Evolutionary conservation across 2,797 vertebrate genomes (phyloP).

Genomic region (Coregonus ussuriensis): DNA sequence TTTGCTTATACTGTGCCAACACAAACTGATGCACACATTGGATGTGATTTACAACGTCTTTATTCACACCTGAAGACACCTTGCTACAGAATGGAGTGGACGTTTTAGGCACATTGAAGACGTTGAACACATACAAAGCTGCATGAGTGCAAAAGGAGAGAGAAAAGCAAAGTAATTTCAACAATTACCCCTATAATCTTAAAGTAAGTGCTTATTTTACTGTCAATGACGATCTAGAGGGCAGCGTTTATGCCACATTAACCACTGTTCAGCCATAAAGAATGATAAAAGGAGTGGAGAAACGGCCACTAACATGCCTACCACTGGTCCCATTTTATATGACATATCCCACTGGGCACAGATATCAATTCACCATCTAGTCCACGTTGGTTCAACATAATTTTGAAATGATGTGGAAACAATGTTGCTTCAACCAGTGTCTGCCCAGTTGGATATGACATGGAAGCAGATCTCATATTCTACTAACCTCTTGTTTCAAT

Average conservation of each 20-base stretch:
- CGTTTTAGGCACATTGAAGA: background rate
- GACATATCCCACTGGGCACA: constrained; percentile 17
- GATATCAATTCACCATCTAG: no score
- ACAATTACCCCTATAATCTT: constrained; percentile 57
- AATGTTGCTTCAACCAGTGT: no score
- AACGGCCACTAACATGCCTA: constrained; percentile 51
- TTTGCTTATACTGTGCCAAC: background rate
- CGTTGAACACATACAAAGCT: constrained; percentile 19
- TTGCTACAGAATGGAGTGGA: background rate
- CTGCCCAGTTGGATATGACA: constrained; percentile 15
- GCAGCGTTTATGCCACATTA: constrained; percentile 68
- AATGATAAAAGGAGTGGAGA: constrained; percentile 43
- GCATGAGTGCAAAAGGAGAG: constrained; percentile 39
- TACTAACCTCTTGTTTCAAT: constrained; percentile 17
- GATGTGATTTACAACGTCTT: constrained; percentile 4
- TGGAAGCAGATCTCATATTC: constrained; percentile 36
- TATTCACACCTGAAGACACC: background rate
- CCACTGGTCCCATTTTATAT: constrained; percentile 51
- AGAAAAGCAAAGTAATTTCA: constrained; percentile 50
- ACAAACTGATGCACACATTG: background rate
- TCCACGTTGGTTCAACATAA: no score
- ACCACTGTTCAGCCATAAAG: constrained; percentile 61
- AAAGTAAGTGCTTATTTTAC: constrained; percentile 60
- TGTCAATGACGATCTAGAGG: constrained; percentile 53
- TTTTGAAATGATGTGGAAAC: no score